A percentile compares a stretch with the other conserved stretches of the same genome.
Conservation (phyloP, 2,113 vertebrate genomes). For the Ophthalmolycus amberensis region DNA sequence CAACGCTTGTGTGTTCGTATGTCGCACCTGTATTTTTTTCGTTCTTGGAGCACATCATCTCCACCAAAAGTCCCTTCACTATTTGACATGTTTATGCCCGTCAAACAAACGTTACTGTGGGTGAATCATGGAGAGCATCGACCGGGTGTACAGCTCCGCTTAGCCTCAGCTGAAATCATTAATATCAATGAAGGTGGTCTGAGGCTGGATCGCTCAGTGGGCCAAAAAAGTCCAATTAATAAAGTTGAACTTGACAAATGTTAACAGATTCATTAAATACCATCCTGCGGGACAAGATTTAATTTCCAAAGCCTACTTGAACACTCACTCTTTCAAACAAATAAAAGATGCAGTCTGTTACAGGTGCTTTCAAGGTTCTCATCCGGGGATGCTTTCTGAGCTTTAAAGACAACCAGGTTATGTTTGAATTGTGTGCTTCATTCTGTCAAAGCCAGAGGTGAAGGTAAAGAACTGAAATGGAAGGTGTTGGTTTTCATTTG, state of each 20-base stretch:
- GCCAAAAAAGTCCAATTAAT: background rate
- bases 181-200: background rate
- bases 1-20: background rate
- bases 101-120: background rate
- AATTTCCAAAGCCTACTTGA: background rate
- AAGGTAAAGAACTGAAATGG: background rate
- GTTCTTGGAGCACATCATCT: background rate
- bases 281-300: background rate
- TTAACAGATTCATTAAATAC: background rate
- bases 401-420: background rate
- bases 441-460: background rate
- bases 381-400: background rate
- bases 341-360: background rate
- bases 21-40: background rate
- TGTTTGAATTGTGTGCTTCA: background rate
- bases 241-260: background rate
- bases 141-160: background rate
- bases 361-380: background rate
- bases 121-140: background rate
- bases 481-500: background rate
- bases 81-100: background rate
- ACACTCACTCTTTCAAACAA: background rate
- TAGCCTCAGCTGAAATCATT: background rate
- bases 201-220: background rate
- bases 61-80: background rate